Conservation (phyloP, 2,113 vertebrate species). For the Hippocampus comes region DNA sequence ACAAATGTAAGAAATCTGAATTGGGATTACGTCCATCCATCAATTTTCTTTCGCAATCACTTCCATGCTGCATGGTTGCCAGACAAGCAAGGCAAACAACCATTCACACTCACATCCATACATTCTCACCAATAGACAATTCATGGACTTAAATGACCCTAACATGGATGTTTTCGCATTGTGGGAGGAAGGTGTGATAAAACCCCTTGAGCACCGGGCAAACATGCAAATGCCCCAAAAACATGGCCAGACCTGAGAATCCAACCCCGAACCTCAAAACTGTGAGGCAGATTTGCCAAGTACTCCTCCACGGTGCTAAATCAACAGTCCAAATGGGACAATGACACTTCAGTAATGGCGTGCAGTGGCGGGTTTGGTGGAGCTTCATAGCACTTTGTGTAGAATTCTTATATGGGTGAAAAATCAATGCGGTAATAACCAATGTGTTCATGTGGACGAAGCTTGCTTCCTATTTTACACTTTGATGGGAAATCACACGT, state of each 20-base stretch:
- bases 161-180: not conserved
- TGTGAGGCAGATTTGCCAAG: not conserved
- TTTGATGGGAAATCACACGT: not conserved
- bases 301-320: not conserved
- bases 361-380: not conserved
- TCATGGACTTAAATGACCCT: not conserved
- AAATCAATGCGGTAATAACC: not conserved
- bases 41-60: no score
- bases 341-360: not conserved
- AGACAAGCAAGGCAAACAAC: not conserved
- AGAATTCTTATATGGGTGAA: not conserved
- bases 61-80: no score
- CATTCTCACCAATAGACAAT: not conserved
- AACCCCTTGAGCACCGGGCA: no score
- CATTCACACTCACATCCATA: not conserved
- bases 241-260: not conserved
- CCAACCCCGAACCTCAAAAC: not conserved
- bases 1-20: no score
- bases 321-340: not conserved
- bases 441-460: not conserved
- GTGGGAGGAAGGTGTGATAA: not conserved
- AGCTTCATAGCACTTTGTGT: not conserved
- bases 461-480: not conserved
- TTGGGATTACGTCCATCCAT: no score
- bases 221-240: no score